Conservation (phyloP, 64 coral and sea anemone species). For the Anthopleura sola region DNA sequence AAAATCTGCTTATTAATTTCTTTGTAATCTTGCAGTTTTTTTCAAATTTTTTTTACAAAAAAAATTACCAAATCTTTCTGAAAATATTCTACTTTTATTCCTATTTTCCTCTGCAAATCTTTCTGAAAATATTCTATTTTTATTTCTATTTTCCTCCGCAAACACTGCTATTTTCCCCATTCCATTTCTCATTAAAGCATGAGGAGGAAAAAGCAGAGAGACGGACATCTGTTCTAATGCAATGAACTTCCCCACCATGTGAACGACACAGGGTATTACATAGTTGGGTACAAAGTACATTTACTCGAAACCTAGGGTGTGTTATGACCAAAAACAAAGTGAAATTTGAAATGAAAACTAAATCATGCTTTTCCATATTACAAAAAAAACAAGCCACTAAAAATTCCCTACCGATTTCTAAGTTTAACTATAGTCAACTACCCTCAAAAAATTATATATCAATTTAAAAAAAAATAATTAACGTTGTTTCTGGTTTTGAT, state of each 20-base stretch:
- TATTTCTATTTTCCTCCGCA: too few relatives aligned
- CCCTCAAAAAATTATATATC: not conserved
- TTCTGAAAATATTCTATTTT: too few relatives aligned
- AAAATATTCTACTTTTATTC: too few relatives aligned
- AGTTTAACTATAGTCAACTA: too few relatives aligned
- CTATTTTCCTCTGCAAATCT: not conserved
- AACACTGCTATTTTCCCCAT: not conserved
- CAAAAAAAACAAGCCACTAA: not conserved
- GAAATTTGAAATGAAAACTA: conserved; percentile 14
- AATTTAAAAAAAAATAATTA: not conserved
- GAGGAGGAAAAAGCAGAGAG: too few relatives aligned
- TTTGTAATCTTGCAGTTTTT: too few relatives aligned
- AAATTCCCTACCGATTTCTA: not conserved
- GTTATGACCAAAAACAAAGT: conserved; percentile 1
- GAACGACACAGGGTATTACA: not conserved
- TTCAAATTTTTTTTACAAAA: too few relatives aligned
- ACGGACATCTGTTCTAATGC: too few relatives aligned
- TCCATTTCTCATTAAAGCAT: too few relatives aligned
- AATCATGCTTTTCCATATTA: not conserved
- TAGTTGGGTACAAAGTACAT: not conserved
- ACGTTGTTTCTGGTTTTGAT: not conserved
- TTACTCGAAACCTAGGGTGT: not conserved
- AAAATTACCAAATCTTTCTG: too few relatives aligned
- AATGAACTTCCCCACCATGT: too few relatives aligned
- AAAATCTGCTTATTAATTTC: too few relatives aligned